phyloP scores from a whole-genome alignment of 2,797 vertebrate genomes.

The Megalops cyprinoides region DNA sequence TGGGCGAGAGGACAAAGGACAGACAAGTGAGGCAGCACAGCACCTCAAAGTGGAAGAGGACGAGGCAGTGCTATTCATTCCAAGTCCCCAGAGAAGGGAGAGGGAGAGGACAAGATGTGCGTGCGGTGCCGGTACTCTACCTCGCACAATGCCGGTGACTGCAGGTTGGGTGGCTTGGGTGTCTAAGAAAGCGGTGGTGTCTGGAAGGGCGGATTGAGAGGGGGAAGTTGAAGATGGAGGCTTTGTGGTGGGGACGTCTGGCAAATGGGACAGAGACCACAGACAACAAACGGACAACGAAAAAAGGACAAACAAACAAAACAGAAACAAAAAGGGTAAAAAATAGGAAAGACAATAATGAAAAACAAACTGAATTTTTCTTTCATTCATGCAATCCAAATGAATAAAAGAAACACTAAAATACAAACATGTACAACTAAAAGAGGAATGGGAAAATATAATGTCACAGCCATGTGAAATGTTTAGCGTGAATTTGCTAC shows the following conservation, averaged over 20 bases:
- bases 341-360: slow-evolving; percentile 43
- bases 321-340: slow-evolving; percentile 18
- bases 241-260: slow-evolving; percentile 93
- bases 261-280: slow-evolving; percentile 85
- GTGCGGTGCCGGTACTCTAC: slow-evolving; percentile 84
- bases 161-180: slow-evolving; percentile 85
- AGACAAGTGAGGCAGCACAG: slow-evolving; percentile 29
- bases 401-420: background rate
- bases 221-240: slow-evolving; percentile 93
- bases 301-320: slow-evolving; percentile 55
- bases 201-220: slow-evolving; percentile 91
- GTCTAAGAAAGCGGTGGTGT: slow-evolving; percentile 90
- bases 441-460: background rate
- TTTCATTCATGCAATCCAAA: background rate
- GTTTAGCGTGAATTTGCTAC: background rate
- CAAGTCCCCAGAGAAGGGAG: slow-evolving; percentile 28
- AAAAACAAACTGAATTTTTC: slow-evolving; percentile 37
- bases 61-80: slow-evolving; percentile 10
- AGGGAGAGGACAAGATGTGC: slow-evolving; percentile 47
- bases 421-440: slow-evolving; percentile 58
- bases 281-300: slow-evolving; percentile 68
- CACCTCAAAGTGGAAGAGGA: slow-evolving; percentile 44
- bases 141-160: slow-evolving; percentile 85
- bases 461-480: background rate
- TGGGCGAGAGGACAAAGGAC: no score